A percentile compares a stretch with the other conserved stretches of the same genome.
Conservation (phyloP, 1,140 invertebrate species). For the Augochlora pura region DNA sequence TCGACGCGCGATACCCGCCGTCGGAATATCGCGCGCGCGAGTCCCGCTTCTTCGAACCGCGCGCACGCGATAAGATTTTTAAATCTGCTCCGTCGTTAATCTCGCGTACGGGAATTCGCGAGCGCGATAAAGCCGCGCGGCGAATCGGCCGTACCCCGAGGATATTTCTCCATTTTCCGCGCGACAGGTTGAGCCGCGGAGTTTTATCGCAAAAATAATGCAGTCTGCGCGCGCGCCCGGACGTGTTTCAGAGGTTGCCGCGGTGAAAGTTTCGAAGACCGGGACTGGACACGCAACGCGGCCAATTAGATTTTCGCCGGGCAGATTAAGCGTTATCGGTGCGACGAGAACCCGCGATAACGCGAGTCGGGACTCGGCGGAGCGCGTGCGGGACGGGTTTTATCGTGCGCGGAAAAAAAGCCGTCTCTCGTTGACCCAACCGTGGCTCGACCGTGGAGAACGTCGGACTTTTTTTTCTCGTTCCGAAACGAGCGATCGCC, state of each 20-base stretch:
- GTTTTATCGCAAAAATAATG: background rate
- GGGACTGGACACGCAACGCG: background rate
- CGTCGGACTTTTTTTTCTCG: background rate
- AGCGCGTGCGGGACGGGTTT: background rate
- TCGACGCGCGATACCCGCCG: too few species aligned
- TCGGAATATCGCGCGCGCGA: too few species aligned
- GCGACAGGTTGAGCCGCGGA: background rate
- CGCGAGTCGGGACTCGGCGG: background rate
- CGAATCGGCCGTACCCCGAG: background rate
- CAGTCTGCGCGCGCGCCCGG: background rate
- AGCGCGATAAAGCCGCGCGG: background rate
- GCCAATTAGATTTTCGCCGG: background rate
- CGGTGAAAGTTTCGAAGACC: background rate
- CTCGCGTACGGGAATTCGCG: background rate
- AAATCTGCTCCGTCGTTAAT: background rate
- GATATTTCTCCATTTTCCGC: background rate
- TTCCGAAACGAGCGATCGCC: background rate
- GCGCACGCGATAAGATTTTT: too few species aligned
- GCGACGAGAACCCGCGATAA: background rate
- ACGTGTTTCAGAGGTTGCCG: background rate
- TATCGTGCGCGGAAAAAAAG: background rate
- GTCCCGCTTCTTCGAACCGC: too few species aligned
- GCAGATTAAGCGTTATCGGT: background rate
- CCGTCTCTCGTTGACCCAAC: conserved; percentile 3
- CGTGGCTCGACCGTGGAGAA: background rate